Conservation (phyloP, 2,113 vertebrate genomes). For the Heterochromis multidens region DNA sequence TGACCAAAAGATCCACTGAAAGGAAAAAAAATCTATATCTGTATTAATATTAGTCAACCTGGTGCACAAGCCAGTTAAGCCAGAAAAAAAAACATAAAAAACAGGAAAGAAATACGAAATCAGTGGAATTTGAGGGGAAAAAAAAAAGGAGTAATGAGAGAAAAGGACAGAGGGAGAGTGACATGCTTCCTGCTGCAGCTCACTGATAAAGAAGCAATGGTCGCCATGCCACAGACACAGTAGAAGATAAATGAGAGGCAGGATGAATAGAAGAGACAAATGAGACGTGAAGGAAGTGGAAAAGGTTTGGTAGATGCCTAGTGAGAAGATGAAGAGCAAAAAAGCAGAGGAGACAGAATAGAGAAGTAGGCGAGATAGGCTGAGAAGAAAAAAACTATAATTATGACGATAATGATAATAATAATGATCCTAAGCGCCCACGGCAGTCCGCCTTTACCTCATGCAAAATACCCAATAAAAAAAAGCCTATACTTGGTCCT, state of each 20-base stretch:
- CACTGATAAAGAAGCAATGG: constrained; percentile 52
- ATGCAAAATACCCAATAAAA: neutral
- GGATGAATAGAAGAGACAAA: constrained; percentile 37
- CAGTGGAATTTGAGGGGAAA: constrained; percentile 1
- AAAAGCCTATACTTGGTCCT: neutral
- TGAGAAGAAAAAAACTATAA: neutral
- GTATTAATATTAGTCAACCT: neutral
- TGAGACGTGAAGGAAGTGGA: constrained; percentile 17
- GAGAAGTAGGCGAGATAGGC: neutral
- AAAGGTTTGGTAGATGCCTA: neutral
- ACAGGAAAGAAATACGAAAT: neutral
- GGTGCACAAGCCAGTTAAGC: neutral
- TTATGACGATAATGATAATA: neutral
- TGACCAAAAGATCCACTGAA: neutral
- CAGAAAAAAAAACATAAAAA: neutral
- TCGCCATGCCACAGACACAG: constrained; percentile 31
- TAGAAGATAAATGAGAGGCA: constrained; percentile 42
- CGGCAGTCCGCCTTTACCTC: neutral
- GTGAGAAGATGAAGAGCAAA: neutral
- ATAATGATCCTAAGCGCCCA: neutral
- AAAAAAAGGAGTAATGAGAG: constrained; percentile 19
- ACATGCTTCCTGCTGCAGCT: constrained; percentile 45
- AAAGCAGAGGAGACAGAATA: neutral
- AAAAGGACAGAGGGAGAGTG: constrained; percentile 11
- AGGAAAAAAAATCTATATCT: neutral